A percentile compares a stretch with the other conserved stretches of the same genome.
These are phyloP conservation scores for Cantharis lateralis DNA, from an alignment of 2,888 invertebrate species.

Conservation along the genomic window DNA sequence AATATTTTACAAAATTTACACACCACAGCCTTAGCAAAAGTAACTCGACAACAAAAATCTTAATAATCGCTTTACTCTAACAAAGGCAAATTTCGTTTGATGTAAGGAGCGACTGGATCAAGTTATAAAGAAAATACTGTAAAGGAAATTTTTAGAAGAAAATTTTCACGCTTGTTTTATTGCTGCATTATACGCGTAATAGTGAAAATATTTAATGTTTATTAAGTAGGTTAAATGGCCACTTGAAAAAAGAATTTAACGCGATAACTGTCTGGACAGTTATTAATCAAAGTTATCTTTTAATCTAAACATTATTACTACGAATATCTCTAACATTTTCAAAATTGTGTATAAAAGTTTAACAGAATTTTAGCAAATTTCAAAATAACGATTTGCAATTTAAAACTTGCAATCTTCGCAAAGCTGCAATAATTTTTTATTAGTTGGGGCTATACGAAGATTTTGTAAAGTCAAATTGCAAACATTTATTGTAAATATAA, in stretches of 20 bases:
- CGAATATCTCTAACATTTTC: neutral
- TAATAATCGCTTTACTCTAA: neutral
- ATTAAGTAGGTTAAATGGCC: neutral
- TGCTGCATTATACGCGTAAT: neutral
- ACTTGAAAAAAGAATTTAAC: neutral
- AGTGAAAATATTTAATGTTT: neutral
- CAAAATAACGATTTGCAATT: neutral
- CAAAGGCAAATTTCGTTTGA: neutral
- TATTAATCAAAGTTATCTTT: slow-evolving; percentile 3
- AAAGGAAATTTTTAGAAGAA: neutral
- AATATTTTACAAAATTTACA: neutral
- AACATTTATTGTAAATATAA: neutral
- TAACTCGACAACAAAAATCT: neutral
- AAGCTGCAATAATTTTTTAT: neutral
- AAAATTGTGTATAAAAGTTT: neutral
- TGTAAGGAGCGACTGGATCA: neutral
- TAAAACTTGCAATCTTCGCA: neutral
- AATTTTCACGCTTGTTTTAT: neutral
- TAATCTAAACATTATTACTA: neutral
- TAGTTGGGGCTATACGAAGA: neutral
- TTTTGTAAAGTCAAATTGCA: neutral
- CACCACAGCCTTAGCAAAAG: neutral
- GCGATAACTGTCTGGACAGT: neutral
- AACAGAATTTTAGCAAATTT: neutral
- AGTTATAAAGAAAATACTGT: neutral